Conservation (phyloP, 2,888 invertebrate genomes). For the Eristalis arbustorum region DNA sequence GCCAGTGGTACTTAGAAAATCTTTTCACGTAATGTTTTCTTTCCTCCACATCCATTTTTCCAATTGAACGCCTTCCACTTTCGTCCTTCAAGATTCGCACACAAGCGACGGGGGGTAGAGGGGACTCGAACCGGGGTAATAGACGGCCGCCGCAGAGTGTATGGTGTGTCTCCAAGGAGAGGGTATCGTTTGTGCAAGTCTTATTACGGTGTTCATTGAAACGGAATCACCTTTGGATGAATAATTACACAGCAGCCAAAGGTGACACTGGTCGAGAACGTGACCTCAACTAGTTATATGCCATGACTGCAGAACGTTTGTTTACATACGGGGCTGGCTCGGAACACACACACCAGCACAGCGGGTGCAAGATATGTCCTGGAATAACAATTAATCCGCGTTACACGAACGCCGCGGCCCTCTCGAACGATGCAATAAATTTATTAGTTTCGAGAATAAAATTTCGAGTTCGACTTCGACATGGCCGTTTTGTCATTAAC, state of each 20-base stretch:
- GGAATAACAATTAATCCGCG: conserved; percentile 57
- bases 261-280: conserved; percentile 55
- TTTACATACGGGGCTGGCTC: conserved; percentile 7
- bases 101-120: not conserved
- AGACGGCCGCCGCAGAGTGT: not conserved
- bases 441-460: conserved; percentile 58
- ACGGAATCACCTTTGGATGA: conserved; percentile 68
- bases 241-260: conserved; percentile 61
- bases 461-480: conserved; percentile 39
- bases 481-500: conserved; percentile 35
- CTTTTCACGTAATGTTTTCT: conserved; percentile 63
- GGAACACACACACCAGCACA: not conserved
- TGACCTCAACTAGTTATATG: conserved; percentile 33
- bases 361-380: conserved; percentile 45
- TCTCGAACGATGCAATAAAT: conserved; percentile 52
- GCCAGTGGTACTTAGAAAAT: conserved; percentile 51
- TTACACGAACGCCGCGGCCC: conserved; percentile 14
- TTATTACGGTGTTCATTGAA: conserved; percentile 64
- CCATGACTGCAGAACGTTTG: conserved; percentile 26
- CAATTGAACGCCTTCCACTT: conserved; percentile 64
- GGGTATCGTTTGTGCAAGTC: conserved; percentile 38
- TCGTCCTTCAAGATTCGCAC: conserved; percentile 14
- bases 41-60: conserved; percentile 61
- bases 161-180: not conserved
- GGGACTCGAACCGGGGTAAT: not conserved